Base-by-base conservation (phyloP, 2,888 invertebrate species). In the Flexamia atlantica region DNA sequence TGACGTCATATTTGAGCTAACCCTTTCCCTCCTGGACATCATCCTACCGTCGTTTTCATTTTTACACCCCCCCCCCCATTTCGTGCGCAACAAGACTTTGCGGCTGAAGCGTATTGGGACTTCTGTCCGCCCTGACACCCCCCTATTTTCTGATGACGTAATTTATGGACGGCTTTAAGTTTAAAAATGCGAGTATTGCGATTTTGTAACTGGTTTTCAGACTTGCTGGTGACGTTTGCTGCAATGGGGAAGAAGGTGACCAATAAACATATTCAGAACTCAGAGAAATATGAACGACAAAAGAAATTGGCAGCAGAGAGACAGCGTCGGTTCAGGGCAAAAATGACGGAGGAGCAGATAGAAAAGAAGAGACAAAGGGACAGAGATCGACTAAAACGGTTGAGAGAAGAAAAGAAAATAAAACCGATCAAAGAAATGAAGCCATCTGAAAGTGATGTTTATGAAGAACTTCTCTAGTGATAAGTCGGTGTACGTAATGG, bases 321-420 rank as follows among this genome's bases (percentile, higher is more conserved):
- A 32, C 74, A 74, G 74, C 74, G 74, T 36, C 32, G 74, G 20
- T 74, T 36, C 20, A 74, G 36, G 36, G 74, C 32, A 17, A 74
- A 36, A 32, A 74, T 74, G 74, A 36, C 74, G 5, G 36, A 74
- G 36, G 74, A 74, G 20, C 74, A 74, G 36, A 7, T 74, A 14
- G 74, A 74, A 36, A 74, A 74, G 36, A 74, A 74, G 36, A 74
- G 74, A 36, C 7, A 28, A 74, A 28, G 74, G 36, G 30, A 74
- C 36, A 74, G 74, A n/a, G 74, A 74, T 12, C 10, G 74, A 30
- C 36, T 5, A 36, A 30, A 36, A 32, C 36, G 74, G 20, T 36
- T 74, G 20, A 30, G 74, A 74, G 74, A 74, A 74, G 74, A 74
- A 32, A 74, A 74, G 36, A 74, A 32, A 74, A 74, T 74, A 40